Evolutionary conservation across 2,113 vertebrate species (phyloP), one percentile per base, ranked within the genome.

Genomic region (Callorhinus ursinus): DNA sequence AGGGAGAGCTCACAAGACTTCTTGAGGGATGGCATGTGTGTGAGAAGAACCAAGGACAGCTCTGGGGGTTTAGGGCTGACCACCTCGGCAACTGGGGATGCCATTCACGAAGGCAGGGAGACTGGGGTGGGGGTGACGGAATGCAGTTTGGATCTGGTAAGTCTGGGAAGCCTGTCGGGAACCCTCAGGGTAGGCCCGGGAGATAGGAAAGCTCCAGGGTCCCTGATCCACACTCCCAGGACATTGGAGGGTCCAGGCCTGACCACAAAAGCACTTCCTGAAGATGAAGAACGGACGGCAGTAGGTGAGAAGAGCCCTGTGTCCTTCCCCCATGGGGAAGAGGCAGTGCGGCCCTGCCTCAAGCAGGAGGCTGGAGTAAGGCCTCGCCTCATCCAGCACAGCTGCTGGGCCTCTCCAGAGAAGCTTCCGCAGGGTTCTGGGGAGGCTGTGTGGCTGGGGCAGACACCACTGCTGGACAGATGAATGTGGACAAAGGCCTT

Each of bases 351-450:
- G 12, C 49, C 53, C 3, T 24, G 36, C 49, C 67, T 2, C 1
- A 4, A 31, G 22, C 53, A 39, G 39, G 46, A 65, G n/a, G 59
- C 4, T 1, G 1, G 36, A 77, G 71, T 6, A 26, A 28, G 49
- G 24, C 80, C 36, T 53, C 0, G 0, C 39, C n/a, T 3, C 19
- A 5, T 12, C n/a, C 3, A 1, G 65, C 79, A 28, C 2, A 0
- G 53, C 31, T 0, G 0, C 76, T 39, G 39, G 55, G 49, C 28
- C 87, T 79, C 77, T 33, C 79, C 61, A 1, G 72, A 46, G 67
- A 53, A 6, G 42, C n/a, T 92, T n/a, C 69, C 4, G 19, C 15
- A 55, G 42, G 36, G 24, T 59, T 12, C 91, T 33, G 9, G 9
- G 8, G 19, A 63, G 49, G 33, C 4, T 2, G 8, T 2, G 8